Conservation (phyloP, 2,113 vertebrate genomes). For the Menura novaehollandiae region DNA sequence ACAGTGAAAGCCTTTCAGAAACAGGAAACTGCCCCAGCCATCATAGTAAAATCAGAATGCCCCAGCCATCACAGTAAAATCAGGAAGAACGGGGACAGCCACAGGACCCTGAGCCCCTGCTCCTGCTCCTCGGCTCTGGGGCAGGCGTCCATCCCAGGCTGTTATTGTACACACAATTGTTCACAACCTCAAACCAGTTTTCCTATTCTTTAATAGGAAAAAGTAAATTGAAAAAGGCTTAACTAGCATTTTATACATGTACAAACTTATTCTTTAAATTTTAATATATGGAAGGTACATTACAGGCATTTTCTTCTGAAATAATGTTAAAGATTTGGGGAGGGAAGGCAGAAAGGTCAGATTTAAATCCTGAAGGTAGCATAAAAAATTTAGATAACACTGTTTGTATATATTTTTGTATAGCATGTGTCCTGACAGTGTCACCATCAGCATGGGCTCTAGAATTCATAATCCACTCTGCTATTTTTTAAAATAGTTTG, state of each 20-base stretch:
- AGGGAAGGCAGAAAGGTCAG: constrained; percentile 18
- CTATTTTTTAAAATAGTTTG: constrained; percentile 58
- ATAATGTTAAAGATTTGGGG: not conserved
- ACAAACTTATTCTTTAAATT: constrained; percentile 24
- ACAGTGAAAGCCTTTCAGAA: not conserved
- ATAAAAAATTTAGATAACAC: not conserved
- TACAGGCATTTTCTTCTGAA: not conserved
- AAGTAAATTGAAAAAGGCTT: not conserved
- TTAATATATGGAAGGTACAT: not conserved
- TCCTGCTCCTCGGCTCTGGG: not conserved
- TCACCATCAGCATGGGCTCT: not conserved
- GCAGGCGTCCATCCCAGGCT: fast-evolving
- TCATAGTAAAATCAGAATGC: not conserved
- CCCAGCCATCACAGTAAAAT: not conserved
- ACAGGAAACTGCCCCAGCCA: not conserved
- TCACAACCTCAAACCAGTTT: not conserved
- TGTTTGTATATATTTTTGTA: not conserved
- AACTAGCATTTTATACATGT: not conserved
- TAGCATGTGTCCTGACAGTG: constrained; percentile 8
- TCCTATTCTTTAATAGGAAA: not conserved
- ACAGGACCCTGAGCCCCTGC: not conserved
- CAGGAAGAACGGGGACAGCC: not conserved
- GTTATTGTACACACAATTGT: not conserved
- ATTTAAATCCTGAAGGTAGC: constrained; percentile 20
- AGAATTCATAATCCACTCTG: constrained; percentile 3